These are phyloP conservation scores for Rhogogaster chlorosoma DNA, from an alignment of 2,888 invertebrate species.

Conservation along the genomic window DNA sequence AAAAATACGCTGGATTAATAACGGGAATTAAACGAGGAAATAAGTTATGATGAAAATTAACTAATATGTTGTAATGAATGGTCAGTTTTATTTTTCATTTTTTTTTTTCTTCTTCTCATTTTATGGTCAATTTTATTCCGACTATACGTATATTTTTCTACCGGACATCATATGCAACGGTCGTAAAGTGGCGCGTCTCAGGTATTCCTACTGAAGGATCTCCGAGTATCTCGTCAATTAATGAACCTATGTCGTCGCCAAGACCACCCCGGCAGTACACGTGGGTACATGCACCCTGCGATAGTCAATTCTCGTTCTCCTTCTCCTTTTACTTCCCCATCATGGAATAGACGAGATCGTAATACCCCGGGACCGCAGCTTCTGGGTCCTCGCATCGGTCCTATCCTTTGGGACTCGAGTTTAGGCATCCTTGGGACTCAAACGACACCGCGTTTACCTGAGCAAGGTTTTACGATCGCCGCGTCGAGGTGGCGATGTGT, in stretches of 20 bases:
- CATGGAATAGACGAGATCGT: slow-evolving; percentile 47
- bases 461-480: slow-evolving; percentile 77
- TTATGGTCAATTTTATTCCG: neutral
- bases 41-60: neutral
- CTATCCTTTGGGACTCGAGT: slow-evolving; percentile 54
- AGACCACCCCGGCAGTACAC: slow-evolving; percentile 74
- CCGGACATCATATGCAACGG: neutral
- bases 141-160: neutral
- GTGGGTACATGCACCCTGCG: slow-evolving; percentile 63
- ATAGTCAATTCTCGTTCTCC: slow-evolving; percentile 52
- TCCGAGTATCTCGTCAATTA: slow-evolving; percentile 73
- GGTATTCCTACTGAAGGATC: slow-evolving; percentile 34
- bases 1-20: neutral
- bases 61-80: neutral
- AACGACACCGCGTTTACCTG: slow-evolving; percentile 76
- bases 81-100: neutral
- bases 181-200: slow-evolving; percentile 32
- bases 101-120: neutral
- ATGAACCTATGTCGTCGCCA: slow-evolving; percentile 75
- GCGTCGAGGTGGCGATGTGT: slow-evolving; percentile 77
- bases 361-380: slow-evolving; percentile 42
- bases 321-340: slow-evolving; percentile 50
- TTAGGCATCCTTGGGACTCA: slow-evolving; percentile 59
- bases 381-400: slow-evolving; percentile 35
- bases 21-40: neutral